These are phyloP conservation scores for Mobula hypostoma DNA, from an alignment of 2,113 vertebrate species.

Conservation along the genomic window DNA sequence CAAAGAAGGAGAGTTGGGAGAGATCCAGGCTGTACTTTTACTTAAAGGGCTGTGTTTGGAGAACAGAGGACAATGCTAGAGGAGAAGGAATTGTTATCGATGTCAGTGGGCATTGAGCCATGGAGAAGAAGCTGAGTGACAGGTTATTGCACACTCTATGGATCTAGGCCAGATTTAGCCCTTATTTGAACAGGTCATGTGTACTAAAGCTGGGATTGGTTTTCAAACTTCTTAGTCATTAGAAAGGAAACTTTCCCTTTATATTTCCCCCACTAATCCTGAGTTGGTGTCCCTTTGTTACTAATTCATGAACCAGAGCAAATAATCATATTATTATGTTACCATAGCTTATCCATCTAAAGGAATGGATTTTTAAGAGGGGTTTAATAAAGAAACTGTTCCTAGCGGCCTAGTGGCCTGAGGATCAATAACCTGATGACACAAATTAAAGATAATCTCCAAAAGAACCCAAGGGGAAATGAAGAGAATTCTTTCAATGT, in stretches of 20 bases:
- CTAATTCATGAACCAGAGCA: background rate
- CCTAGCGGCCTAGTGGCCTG: background rate
- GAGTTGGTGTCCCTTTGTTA: background rate
- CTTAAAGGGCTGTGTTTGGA: background rate
- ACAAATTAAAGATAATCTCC: background rate
- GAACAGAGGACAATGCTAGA: background rate
- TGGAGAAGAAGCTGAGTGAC: background rate
- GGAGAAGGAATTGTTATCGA: background rate
- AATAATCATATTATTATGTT: background rate
- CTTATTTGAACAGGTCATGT: constrained; percentile 12
- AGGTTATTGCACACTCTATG: background rate
- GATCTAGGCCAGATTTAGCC: background rate
- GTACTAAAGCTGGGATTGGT: background rate
- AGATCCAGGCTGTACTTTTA: background rate
- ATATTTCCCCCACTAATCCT: background rate
- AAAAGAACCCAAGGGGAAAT: background rate
- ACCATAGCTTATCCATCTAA: background rate
- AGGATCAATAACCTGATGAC: background rate
- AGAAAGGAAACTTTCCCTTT: background rate
- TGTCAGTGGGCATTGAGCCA: background rate
- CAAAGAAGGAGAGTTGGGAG: background rate
- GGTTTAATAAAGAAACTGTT: background rate
- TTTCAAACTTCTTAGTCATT: background rate
- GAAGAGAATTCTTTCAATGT: background rate
- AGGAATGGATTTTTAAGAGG: background rate